Base-by-base conservation (phyloP, 2,888 invertebrate genomes). In the Phragmatobia fuliginosa region DNA sequence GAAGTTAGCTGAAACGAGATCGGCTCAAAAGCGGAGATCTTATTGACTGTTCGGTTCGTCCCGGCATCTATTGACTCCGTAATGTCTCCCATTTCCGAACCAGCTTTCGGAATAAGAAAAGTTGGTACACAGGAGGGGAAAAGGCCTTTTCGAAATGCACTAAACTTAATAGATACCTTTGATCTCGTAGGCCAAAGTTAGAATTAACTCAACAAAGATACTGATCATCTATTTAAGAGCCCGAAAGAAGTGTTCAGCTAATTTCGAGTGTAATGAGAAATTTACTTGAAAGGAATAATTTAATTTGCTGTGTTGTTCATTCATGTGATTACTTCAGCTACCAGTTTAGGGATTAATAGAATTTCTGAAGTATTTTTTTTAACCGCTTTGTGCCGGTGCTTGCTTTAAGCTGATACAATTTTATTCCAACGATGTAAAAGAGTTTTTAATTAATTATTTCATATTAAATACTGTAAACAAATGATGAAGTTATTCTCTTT, bases 61-160 rank as follows among this genome's bases (percentile, higher is more conserved):
- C 78, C 88, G 85, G 85, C 88, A 87, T 90, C 93, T 92, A 93
- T 94, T 93, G 93, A 93, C 92, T 93, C 90, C 76, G 91, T 94
- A 94, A 94, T 93, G 92, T 92, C 91, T 88, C 91, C 92, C 92
- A 93, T 94, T 94, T 94, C 93, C 90, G 90, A 92, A 92, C 89
- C 90, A 90, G 90, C 90, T 90, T 88, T 88, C 87, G 88, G 90
- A 92, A 93, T 92, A 93, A 92, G 93, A 92, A 94, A 94, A 94
- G 92, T 94, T 87, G 88, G 88, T 86, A 84, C 83, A 82, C 85
- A 88, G 90, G 88, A 90, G 91, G 87, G 88, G 90, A 92, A 91
- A 91, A 93, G 90, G 83, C 86, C 90, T 90, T 89, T 90, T 91
- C 85, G 87, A 87, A 84, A 87, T 87, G 84, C 87, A 89, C 91